Conservation (phyloP, 2,888 invertebrate species). For the Ashinkailepas kermadecensis region DNA sequence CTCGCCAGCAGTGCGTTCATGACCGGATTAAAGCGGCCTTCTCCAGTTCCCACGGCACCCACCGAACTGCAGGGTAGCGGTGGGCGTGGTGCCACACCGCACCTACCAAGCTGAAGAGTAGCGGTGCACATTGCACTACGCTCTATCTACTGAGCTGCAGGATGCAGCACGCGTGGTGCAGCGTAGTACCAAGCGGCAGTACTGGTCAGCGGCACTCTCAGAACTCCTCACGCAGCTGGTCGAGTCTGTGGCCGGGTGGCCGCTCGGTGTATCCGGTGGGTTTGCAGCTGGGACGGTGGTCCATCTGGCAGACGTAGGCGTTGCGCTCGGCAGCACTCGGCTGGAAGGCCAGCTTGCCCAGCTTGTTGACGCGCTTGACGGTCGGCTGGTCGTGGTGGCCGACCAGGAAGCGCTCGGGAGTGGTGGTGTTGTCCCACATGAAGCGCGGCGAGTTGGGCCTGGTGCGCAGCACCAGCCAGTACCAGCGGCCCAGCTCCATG, state of each 20-base stretch:
- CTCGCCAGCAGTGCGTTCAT: too few relatives aligned
- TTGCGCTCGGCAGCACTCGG: neutral
- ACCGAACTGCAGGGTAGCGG: too few relatives aligned
- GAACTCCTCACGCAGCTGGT: too few relatives aligned
- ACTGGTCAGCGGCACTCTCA: too few relatives aligned
- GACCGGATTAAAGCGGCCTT: too few relatives aligned
- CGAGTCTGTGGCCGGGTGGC: neutral
- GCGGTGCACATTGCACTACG: too few relatives aligned
- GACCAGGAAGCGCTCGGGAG: slow-evolving; percentile 14
- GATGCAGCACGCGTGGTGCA: too few relatives aligned
- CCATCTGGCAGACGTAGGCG: slow-evolving; percentile 21
- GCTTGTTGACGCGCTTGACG: neutral
- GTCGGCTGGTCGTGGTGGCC: neutral
- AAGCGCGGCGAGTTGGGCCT: neutral
- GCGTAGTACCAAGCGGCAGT: too few relatives aligned
- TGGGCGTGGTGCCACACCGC: too few relatives aligned
- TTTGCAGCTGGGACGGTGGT: neutral
- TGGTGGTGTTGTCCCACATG: slow-evolving; percentile 9
- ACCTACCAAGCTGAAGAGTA: too few relatives aligned
- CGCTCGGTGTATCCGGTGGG: neutral
- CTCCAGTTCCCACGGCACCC: too few relatives aligned
- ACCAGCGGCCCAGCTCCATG: slow-evolving; percentile 20
- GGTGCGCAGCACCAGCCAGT: slow-evolving; percentile 6
- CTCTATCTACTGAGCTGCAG: too few relatives aligned
- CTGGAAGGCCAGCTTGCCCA: slow-evolving; percentile 4